Evolutionary conservation across 2,113 vertebrate genomes (phyloP).

Genomic region (Apteryx owenii): DNA sequence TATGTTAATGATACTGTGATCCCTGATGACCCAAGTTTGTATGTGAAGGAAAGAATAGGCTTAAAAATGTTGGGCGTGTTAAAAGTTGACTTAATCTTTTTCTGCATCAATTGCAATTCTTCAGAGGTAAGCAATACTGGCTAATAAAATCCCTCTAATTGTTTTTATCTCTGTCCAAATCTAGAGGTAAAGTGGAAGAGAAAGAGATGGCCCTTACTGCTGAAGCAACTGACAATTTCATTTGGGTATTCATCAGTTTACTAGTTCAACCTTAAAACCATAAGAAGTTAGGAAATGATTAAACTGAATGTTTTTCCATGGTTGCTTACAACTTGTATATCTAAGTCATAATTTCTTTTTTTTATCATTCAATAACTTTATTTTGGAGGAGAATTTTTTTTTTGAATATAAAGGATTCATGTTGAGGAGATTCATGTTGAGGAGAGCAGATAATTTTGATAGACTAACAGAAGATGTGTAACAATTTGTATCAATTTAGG

Average conservation of each 20-base stretch:
- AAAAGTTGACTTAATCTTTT: not conserved
- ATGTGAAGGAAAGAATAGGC: not conserved
- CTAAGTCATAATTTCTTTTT: not conserved
- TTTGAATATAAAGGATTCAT: not conserved
- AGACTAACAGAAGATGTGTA: not conserved
- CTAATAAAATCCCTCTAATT: not conserved
- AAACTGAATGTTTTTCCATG: not conserved
- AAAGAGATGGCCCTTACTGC: not conserved
- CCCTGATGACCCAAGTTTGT: accelerated
- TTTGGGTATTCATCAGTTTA: not conserved
- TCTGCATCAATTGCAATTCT: not conserved
- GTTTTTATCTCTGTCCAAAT: not conserved
- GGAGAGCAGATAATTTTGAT: not conserved
- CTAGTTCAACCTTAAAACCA: not conserved
- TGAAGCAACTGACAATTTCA: not conserved
- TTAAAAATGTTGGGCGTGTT: not conserved
- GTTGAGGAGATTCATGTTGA: not conserved
- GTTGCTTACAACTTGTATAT: not conserved
- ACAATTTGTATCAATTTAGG: not conserved
- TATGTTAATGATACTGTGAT: not conserved
- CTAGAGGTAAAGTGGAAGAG: not conserved
- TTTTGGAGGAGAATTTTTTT: not conserved
- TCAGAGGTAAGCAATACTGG: not conserved
- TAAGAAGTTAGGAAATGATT: not conserved
- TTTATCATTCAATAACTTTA: not conserved